Evolutionary conservation across 2,888 invertebrate species (phyloP).

Genomic region (Atrina japonica): DNA sequence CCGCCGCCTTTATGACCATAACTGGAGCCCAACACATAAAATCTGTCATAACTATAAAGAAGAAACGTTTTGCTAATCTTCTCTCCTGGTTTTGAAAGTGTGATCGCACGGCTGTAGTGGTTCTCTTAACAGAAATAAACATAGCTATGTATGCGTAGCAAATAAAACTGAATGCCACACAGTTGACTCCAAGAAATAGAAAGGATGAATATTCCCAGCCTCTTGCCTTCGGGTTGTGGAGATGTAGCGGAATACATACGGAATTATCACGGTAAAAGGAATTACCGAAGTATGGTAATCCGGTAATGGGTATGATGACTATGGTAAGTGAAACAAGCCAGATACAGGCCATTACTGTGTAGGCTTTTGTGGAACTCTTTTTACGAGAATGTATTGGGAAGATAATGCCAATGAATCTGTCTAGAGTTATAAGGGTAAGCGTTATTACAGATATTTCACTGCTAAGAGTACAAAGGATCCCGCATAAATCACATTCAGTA

Average conservation of each 20-base stretch:
- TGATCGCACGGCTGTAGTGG: conserved; percentile 51
- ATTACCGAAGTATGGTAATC: conserved; percentile 51
- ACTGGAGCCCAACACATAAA: conserved; percentile 62
- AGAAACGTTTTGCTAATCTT: conserved; percentile 55
- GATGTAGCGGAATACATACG: conserved; percentile 53
- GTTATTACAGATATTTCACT: conserved; percentile 61
- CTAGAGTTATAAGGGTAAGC: conserved; percentile 55
- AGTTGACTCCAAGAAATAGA: conserved; percentile 58
- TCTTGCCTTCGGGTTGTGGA: conserved; percentile 41
- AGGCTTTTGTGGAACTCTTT: conserved; percentile 50
- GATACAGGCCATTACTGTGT: conserved; percentile 47
- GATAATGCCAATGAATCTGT: conserved; percentile 59
- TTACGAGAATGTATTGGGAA: conserved; percentile 54
- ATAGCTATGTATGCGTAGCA: conserved; percentile 57
- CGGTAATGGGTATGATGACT: conserved; percentile 50
- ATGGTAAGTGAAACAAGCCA: conserved; percentile 52
- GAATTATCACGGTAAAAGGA: conserved; percentile 60
- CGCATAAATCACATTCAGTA: conserved; percentile 83
- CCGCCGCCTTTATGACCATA: conserved; percentile 57
- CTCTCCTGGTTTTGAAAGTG: conserved; percentile 53
- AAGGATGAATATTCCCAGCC: conserved; percentile 64
- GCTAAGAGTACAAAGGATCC: conserved; percentile 80
- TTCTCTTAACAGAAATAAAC: conserved; percentile 54
- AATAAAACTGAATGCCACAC: conserved; percentile 55
- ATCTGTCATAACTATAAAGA: conserved; percentile 61